phyloP scores from a whole-genome alignment of 1,140 invertebrate species.

The Archegozetes longisetosus region DNA sequence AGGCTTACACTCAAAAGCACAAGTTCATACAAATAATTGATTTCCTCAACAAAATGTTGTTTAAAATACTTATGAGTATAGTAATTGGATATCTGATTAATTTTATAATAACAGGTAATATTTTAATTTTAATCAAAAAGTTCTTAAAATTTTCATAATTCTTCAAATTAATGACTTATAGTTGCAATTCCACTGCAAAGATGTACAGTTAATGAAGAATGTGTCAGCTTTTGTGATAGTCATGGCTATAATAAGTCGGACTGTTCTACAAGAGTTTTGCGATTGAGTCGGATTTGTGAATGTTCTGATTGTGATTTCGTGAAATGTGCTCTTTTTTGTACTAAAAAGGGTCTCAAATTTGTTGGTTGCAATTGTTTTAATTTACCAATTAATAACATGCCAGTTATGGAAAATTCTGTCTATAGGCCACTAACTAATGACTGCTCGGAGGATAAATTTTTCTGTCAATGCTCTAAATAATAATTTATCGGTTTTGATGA shows the following conservation, averaged over 20 bases:
- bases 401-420: neutral
- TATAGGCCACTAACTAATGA: constrained; percentile 6
- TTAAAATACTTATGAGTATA: neutral
- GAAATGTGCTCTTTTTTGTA: constrained; percentile 9
- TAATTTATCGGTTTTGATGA: too few relatives aligned
- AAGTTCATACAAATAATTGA: too few relatives aligned
- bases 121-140: neutral
- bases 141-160: neutral
- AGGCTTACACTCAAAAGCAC: too few relatives aligned
- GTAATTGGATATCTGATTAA: neutral
- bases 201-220: constrained; percentile 11
- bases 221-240: neutral
- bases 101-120: neutral
- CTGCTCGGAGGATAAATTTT: constrained; percentile 11
- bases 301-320: constrained; percentile 13
- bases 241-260: constrained; percentile 11
- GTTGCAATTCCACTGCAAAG: constrained; percentile 3
- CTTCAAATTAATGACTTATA: neutral
- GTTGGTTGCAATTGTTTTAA: constrained; percentile 12
- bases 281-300: constrained; percentile 9
- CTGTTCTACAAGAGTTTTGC: neutral
- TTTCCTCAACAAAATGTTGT: neutral
- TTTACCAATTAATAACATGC: neutral
- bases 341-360: constrained; percentile 9
- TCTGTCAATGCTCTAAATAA: constrained; percentile 13